Conservation (phyloP, 1,140 invertebrate genomes). For the Tribolium castaneum region DNA sequence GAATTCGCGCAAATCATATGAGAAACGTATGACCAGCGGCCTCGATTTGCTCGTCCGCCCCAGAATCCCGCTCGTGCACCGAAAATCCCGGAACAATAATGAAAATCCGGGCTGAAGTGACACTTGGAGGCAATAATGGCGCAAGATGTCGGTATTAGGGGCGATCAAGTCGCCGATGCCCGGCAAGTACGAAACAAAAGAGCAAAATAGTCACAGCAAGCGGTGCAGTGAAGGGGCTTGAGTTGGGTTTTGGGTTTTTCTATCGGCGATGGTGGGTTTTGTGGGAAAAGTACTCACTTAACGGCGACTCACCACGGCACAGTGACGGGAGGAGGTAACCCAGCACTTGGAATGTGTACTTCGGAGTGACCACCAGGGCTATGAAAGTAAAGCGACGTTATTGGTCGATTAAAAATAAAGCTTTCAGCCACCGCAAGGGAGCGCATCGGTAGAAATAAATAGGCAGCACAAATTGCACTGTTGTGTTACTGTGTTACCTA, state of each 20-base stretch:
- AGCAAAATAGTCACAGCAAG: neutral
- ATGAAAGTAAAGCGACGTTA: too few relatives aligned
- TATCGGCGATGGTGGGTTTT: neutral
- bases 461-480: too few relatives aligned
- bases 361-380: neutral
- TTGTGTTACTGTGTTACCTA: too few relatives aligned
- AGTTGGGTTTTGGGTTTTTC: neutral
- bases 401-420: too few relatives aligned
- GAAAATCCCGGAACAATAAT: neutral
- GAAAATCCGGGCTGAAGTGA: neutral
- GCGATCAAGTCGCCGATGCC: neutral
- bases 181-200: neutral
- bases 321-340: conserved; percentile 16
- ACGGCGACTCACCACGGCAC: neutral
- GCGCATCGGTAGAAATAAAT: too few relatives aligned
- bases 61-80: neutral
- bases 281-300: neutral
- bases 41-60: neutral
- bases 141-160: conserved; percentile 1
- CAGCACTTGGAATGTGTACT: conserved; percentile 20
- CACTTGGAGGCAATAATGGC: conserved; percentile 26
- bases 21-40: neutral
- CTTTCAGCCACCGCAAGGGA: too few relatives aligned
- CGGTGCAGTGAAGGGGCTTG: neutral
- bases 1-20: neutral